A percentile compares a stretch with the other conserved stretches of the same genome.
These are phyloP conservation scores for Oceanites oceanicus DNA, from an alignment of 2,113 vertebrate species.

Conservation along the genomic window DNA sequence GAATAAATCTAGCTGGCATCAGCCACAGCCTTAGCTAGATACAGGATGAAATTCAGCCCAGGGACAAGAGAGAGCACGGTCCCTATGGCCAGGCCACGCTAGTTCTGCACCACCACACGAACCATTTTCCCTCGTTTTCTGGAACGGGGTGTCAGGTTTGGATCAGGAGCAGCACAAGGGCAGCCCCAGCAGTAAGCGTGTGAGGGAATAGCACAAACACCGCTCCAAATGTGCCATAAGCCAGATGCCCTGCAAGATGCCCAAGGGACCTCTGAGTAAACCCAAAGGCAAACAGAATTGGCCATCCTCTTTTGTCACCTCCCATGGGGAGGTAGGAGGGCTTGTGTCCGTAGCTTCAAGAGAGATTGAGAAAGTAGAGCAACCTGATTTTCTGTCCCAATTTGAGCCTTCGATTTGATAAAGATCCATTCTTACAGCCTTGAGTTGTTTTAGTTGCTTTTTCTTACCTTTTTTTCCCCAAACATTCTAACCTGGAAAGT, in stretches of 20 bases:
- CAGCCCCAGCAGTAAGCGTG: neutral
- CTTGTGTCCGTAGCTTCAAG: neutral
- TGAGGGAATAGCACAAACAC: neutral
- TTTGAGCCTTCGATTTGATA: conserved; percentile 5
- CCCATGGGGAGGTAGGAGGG: neutral
- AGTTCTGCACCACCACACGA: neutral
- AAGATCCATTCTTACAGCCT: neutral
- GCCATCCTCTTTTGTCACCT: neutral
- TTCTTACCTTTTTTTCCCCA: neutral
- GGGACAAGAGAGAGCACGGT: accelerated
- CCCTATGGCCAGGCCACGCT: neutral
- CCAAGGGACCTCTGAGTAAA: accelerated
- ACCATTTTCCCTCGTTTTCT: neutral
- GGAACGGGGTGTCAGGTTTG: neutral
- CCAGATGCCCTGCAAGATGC: neutral
- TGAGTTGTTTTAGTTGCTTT: neutral
- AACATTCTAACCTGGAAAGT: conserved; percentile 23
- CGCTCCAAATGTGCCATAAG: neutral
- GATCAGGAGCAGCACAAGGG: neutral
- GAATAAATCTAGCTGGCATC: neutral
- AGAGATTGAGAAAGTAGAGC: neutral
- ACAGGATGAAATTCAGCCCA: neutral
- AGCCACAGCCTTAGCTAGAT: neutral
- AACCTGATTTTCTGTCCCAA: neutral
- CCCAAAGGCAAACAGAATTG: neutral